Evolutionary conservation across 2,888 invertebrate species (phyloP).

Genomic region (Cantharis lateralis): DNA sequence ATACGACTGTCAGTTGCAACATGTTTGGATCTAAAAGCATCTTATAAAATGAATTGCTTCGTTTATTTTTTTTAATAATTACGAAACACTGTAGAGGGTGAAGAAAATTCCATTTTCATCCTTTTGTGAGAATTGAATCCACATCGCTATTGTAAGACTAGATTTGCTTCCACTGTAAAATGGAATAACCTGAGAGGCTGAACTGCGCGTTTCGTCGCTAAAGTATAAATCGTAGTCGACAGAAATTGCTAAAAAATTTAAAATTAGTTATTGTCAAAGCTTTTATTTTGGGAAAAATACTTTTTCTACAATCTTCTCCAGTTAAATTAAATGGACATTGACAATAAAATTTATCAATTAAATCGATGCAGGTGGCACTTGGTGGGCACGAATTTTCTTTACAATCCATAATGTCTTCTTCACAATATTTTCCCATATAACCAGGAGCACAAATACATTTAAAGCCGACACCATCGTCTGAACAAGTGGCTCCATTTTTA

Average conservation of each 20-base stretch:
- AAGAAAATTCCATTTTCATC: constrained; percentile 94
- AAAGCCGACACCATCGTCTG: constrained; percentile 84
- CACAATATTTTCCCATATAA: constrained; percentile 77
- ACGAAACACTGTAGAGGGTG: constrained; percentile 88
- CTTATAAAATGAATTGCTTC: neutral
- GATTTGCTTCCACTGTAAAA: constrained; percentile 78
- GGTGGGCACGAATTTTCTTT: constrained; percentile 93
- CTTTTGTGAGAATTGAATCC: constrained; percentile 93
- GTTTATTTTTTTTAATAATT: constrained; percentile 41
- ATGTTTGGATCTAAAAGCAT: constrained; percentile 70
- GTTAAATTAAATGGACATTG: constrained; percentile 97
- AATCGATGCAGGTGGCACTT: constrained; percentile 89
- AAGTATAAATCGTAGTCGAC: constrained; percentile 98
- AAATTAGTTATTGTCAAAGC: constrained; percentile 18
- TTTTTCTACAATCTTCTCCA: constrained; percentile 94
- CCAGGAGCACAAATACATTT: constrained; percentile 86
- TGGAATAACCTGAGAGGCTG: constrained; percentile 91
- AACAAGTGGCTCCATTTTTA: constrained; percentile 90
- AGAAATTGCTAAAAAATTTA: constrained; percentile 78
- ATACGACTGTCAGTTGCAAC: constrained; percentile 76
- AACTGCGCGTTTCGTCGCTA: constrained; percentile 86
- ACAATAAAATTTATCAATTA: constrained; percentile 90
- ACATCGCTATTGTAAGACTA: constrained; percentile 89
- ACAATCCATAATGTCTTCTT: constrained; percentile 89
- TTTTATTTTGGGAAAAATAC: constrained; percentile 59